Evolutionary conservation across 2,888 invertebrate species (phyloP).

Genomic region (Siphonodentalium dalli): DNA sequence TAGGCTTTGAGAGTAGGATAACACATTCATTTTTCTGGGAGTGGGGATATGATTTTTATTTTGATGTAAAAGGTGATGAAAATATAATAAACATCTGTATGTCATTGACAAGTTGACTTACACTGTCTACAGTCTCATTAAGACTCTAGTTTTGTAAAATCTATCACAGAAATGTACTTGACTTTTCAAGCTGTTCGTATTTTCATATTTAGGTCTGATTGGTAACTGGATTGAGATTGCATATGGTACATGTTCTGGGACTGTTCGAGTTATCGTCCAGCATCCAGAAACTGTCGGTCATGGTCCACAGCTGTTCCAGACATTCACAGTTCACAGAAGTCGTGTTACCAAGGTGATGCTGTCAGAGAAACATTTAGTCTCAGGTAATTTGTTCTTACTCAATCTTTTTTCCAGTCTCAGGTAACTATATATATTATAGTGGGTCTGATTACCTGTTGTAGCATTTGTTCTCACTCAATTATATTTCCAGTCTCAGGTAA

Average conservation of each 20-base stretch:
- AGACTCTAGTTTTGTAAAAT: no score
- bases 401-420: no score
- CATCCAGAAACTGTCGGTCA: slow-evolving; percentile 99
- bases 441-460: no score
- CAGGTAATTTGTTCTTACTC: slow-evolving; percentile 74
- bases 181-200: no score
- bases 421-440: no score
- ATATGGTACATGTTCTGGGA: slow-evolving; percentile 93
- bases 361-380: slow-evolving; percentile 93
- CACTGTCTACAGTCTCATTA: no score
- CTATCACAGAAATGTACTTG: not conserved
- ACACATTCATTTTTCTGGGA: no score
- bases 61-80: no score
- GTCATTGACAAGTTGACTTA: no score
- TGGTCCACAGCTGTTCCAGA: slow-evolving; percentile 97
- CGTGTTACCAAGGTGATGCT: slow-evolving; percentile 89
- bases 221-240: slow-evolving; percentile 99
- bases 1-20: no score
- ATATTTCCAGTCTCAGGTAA: not conserved
- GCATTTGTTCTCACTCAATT: not conserved
- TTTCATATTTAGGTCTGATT: slow-evolving; percentile 77
- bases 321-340: slow-evolving; percentile 95
- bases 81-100: no score
- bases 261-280: slow-evolving; percentile 95
- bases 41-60: no score